Conservation (phyloP, 2,797 vertebrate genomes). For the Rhinichthys osculus region DNA sequence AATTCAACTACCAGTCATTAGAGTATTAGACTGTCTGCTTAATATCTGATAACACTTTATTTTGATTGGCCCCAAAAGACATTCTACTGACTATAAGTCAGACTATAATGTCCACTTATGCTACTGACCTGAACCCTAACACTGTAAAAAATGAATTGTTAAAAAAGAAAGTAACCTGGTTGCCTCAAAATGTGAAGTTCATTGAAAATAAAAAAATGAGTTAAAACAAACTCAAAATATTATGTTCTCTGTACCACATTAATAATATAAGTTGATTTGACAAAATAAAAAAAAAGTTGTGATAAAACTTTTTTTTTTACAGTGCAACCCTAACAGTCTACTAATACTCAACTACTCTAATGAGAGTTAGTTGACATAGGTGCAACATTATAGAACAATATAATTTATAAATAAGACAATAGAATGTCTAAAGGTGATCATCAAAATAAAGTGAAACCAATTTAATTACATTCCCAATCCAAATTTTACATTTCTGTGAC, state of each 20-base stretch:
- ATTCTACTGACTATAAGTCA: neutral
- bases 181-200: too few relatives aligned
- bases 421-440: neutral
- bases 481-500: neutral
- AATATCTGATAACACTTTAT: neutral
- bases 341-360: neutral
- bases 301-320: too few relatives aligned
- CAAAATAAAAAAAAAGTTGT: too few relatives aligned
- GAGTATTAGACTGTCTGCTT: neutral
- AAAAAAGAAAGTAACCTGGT: too few relatives aligned
- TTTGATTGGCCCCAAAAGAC: neutral
- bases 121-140: neutral
- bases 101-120: too few relatives aligned
- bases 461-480: neutral
- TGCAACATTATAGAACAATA: too few relatives aligned
- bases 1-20: neutral
- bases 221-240: too few relatives aligned
- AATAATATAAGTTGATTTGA: too few relatives aligned
- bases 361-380: neutral
- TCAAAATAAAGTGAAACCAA: neutral
- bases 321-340: neutral
- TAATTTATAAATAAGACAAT: too few relatives aligned
- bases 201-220: too few relatives aligned
- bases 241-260: too few relatives aligned
- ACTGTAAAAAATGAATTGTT: too few relatives aligned